phyloP scores from a whole-genome alignment of 2,888 invertebrate genomes.

The Xiphydria camelus region DNA sequence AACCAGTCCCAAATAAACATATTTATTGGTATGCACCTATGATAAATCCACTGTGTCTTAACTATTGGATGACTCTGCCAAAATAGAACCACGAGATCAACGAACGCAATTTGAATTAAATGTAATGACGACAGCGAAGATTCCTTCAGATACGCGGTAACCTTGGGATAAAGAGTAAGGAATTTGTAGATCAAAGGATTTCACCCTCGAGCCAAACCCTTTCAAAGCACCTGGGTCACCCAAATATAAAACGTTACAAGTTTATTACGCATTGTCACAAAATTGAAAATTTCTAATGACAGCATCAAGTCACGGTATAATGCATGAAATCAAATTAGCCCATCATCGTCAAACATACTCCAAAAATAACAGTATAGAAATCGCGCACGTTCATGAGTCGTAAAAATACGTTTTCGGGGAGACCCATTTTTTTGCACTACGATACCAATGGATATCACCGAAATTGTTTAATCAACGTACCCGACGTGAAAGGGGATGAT shows the following conservation, averaged over 20 bases:
- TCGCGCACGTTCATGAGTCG: conserved; percentile 23
- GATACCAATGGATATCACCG: conserved; percentile 9
- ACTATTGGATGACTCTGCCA: conserved; percentile 51
- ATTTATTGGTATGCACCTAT: conserved; percentile 32
- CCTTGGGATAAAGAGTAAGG: conserved; percentile 11
- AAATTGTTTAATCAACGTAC: conserved; percentile 31
- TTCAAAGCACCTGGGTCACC: background rate
- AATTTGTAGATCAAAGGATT: conserved; percentile 5
- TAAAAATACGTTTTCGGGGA: no score
- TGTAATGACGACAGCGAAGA: conserved; percentile 2
- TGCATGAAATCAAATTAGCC: background rate
- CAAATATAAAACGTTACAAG: background rate
- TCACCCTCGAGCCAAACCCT: background rate
- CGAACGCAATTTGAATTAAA: conserved; percentile 12
- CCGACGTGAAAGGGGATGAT: conserved; percentile 34
- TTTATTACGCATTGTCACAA: no score
- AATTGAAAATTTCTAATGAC: background rate
- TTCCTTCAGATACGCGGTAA: conserved; percentile 11
- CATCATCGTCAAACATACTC: conserved; percentile 4
- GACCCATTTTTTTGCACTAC: no score
- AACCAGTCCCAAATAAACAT: conserved; percentile 98
- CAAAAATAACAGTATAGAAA: conserved; percentile 26
- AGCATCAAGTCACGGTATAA: background rate
- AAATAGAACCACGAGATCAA: conserved; percentile 36
- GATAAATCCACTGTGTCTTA: conserved; percentile 26